Percentiles rank a stretch among this genome's conserved stretches.
phyloP scores from a whole-genome alignment of 2,113 vertebrate genomes.

The Cranoglanis bouderius region DNA sequence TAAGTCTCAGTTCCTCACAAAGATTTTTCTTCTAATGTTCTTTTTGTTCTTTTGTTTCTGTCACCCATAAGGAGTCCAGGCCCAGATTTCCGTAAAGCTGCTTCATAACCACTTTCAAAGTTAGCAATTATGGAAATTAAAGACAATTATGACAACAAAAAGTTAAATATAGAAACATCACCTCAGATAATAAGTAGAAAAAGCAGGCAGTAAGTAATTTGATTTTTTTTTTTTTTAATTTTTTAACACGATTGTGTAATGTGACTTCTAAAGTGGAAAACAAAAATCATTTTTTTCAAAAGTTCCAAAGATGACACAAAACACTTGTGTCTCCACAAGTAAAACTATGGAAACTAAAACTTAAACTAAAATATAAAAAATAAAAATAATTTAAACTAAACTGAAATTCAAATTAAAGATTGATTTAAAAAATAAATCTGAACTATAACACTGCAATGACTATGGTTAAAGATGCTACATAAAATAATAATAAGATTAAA shows the following conservation, averaged over 20 bases:
- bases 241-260: not conserved
- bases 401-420: not conserved
- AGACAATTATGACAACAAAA: not conserved
- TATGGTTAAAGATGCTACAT: not conserved
- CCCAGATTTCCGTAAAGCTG: not conserved
- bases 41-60: not conserved
- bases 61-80: not conserved
- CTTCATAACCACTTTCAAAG: not conserved
- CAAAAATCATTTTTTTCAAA: not conserved
- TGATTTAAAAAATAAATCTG: not conserved
- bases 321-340: not conserved
- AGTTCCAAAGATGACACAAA: not conserved
- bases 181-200: not conserved
- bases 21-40: no score
- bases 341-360: not conserved
- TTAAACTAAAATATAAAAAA: not conserved
- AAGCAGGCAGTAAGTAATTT: not conserved
- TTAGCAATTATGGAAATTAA: not conserved
- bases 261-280: not conserved
- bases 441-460: not conserved
- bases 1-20: not conserved
- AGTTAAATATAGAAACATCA: not conserved
- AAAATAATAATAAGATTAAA: not conserved
- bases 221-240: not conserved
- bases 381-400: not conserved